Base-by-base conservation (phyloP, 1,140 invertebrate species). In the Ostrea edulis region DNA sequence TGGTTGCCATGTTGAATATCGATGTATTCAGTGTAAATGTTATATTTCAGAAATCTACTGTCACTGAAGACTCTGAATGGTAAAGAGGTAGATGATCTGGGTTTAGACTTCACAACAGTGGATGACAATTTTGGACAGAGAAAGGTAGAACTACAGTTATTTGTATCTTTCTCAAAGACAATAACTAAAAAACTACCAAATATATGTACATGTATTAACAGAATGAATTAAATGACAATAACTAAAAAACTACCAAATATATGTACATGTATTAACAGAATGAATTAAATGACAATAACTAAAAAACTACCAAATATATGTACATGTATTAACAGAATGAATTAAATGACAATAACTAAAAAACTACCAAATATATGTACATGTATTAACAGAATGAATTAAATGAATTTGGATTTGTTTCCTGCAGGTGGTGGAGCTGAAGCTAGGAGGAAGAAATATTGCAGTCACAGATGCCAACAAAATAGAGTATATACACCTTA, bases 401-500 rank as follows among this genome's bases (percentile, higher is more conserved):
- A 55, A 35, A 17, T 84, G 44, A 86, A 22, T 86, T 44, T 44
- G 35, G 35, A 44, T 62, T 62, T 11, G 20, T 62, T 55, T 62
- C 25, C 84, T 94, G 22, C 92, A 97, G 96, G 95, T 98, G 83
- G 97, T 98, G 87, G 98, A 99, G 93, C 94, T 99, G 51, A 99
- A 99, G 95, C 97, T 97, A 2, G 97, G 97, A 89, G 99, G 99
- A 12, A 95, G 96, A 22, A 97, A 98, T 92, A 99, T 99, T 92
- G 96, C 97, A 8, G 98, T 99, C 0, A 99, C 97, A 2, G 97
- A 97, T 90, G 96, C 97, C 85, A 99, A 99, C 95, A 96, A 97
- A 86, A 98, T 99, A 93, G 98, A 99, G 94, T 99, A 99, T 93
- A 98, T 99, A 92, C 98, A 99, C 94, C 95, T 99, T 86, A 97